A percentile compares a stretch with the other conserved stretches of the same genome.
Conservation (phyloP, 2,113 vertebrate genomes). For the Pongo pygmaeus region DNA sequence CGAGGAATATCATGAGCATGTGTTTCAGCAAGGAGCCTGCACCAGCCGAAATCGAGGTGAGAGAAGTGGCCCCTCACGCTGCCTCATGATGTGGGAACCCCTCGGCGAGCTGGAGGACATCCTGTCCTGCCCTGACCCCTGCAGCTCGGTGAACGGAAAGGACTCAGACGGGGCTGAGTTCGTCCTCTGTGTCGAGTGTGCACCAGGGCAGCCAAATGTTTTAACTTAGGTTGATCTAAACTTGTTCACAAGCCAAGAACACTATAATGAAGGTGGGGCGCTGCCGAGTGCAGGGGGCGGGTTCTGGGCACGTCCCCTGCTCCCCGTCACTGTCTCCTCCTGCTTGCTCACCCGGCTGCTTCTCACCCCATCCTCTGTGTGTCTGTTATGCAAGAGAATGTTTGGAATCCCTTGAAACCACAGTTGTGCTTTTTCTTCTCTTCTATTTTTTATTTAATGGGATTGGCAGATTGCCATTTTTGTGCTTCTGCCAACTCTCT, state of each 20-base stretch:
- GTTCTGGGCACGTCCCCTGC: not conserved
- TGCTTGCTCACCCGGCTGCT: not conserved
- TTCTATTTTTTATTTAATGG: not conserved
- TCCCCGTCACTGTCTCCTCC: not conserved
- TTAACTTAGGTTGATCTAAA: accelerated
- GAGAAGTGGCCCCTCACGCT: not conserved
- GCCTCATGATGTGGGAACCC: accelerated
- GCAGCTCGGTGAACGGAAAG: accelerated
- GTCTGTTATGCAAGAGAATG: not conserved
- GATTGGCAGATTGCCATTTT: conserved; percentile 50
- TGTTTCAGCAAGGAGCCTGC: conserved; percentile 98
- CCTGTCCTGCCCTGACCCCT: accelerated
- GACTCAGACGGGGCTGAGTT: accelerated
- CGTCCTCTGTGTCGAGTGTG: accelerated
- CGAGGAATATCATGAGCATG: conserved; percentile 99
- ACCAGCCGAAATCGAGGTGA: conserved; percentile 97
- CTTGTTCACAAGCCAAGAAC: accelerated
- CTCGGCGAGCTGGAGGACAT: accelerated
- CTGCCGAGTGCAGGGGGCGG: accelerated
- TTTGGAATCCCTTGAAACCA: not conserved
- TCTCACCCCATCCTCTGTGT: accelerated
- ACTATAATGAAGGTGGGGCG: accelerated
- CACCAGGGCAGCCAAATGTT: accelerated
- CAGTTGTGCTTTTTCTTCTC: not conserved
- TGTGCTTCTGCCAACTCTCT: conserved; percentile 22